phyloP scores from a whole-genome alignment of 2,797 vertebrate genomes.

The Todus mexicanus region DNA sequence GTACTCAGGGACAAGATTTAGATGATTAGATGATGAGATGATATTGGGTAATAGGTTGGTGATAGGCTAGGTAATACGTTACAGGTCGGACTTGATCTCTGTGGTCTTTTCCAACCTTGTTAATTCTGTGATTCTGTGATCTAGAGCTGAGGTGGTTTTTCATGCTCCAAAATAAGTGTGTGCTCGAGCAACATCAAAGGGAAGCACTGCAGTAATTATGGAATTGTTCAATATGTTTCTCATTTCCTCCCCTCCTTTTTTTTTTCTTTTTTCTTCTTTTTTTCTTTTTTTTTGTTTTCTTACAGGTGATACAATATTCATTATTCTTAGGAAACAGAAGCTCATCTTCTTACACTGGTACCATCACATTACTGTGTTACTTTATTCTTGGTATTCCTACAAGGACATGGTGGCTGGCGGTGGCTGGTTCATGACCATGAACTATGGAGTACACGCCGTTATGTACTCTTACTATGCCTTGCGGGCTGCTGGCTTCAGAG shows the following conservation, averaged over 20 bases:
- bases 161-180: background rate
- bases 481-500: conserved; percentile 90
- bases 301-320: conserved; percentile 96
- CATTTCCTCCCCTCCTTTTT: background rate
- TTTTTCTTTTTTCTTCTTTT: no score
- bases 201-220: background rate
- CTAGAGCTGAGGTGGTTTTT: background rate
- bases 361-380: conserved; percentile 98
- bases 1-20: no score
- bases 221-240: background rate
- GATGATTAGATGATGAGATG: no score
- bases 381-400: conserved; percentile 99
- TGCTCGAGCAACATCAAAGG: background rate
- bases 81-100: no score
- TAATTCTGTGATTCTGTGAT: no score
- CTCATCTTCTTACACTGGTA: conserved; percentile 99
- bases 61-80: no score
- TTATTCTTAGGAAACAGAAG: conserved; percentile 97
- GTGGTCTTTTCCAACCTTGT: no score
- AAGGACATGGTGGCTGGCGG: conserved; percentile 99
- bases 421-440: conserved; percentile 99
- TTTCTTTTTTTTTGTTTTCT: background rate
- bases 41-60: no score
- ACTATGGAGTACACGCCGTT: conserved; percentile 96
- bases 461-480: conserved; percentile 99